These are phyloP conservation scores for Molossus molossus DNA, from an alignment of 2,797 vertebrate species.

Conservation along the genomic window DNA sequence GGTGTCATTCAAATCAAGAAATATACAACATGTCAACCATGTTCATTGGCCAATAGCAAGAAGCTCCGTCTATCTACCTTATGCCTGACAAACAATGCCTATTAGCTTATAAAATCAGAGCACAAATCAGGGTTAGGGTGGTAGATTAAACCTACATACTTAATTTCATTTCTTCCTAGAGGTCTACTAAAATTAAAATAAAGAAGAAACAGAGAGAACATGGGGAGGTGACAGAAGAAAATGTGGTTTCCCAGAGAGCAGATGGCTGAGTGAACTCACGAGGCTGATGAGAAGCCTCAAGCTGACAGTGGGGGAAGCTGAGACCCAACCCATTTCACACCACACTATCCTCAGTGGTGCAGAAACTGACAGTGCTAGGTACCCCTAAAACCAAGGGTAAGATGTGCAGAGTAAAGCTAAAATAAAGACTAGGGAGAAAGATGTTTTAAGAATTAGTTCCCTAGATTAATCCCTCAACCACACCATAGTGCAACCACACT, in stretches of 20 bases:
- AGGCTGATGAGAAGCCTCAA: constrained; percentile 14
- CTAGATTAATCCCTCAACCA: background rate
- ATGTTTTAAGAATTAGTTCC: background rate
- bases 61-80: background rate
- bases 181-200: constrained; percentile 34
- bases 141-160: background rate
- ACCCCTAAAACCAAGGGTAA: background rate
- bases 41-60: background rate
- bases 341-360: background rate
- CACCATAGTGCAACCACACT: background rate
- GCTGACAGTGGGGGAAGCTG: background rate
- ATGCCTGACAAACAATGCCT: background rate
- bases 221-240: background rate
- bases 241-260: background rate
- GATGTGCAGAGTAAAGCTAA: background rate
- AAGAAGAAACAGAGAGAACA: background rate
- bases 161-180: constrained; percentile 30
- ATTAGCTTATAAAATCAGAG: background rate
- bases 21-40: accelerated
- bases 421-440: background rate
- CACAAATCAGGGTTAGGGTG: background rate
- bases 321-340: background rate
- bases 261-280: background rate
- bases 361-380: background rate
- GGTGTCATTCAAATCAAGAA: background rate